A percentile compares a stretch with the other conserved stretches of the same genome.
These are phyloP conservation scores for Orestias chungarensis DNA, from an alignment of 2,797 vertebrate species.

Conservation along the genomic window DNA sequence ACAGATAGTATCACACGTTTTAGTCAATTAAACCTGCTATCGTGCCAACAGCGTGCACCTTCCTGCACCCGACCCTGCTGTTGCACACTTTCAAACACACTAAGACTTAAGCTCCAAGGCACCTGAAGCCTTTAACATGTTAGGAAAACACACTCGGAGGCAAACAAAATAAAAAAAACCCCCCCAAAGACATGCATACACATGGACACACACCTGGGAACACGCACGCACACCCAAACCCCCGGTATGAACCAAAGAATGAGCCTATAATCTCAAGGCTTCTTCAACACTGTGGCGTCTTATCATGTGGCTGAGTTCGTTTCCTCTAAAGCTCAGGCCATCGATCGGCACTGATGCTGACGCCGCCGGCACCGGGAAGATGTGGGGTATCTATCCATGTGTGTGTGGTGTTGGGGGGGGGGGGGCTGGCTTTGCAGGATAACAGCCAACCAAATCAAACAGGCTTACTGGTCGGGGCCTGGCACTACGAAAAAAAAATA, in stretches of 20 bases:
- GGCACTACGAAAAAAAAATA: conserved; percentile 55
- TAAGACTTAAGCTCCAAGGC: conserved; percentile 40
- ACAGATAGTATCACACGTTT: conserved; percentile 21
- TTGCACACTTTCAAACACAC: conserved; percentile 31
- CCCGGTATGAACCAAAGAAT: conserved; percentile 62
- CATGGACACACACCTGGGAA: conserved; percentile 15
- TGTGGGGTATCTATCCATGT: conserved; percentile 27
- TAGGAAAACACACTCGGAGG: conserved; percentile 23
- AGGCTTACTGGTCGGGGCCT: conserved; percentile 75
- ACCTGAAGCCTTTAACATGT: conserved; percentile 28
- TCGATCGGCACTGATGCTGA: conserved; percentile 72
- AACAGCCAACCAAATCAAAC: conserved; percentile 78
- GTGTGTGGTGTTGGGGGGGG: conserved; percentile 11
- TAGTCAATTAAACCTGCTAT: conserved; percentile 50
- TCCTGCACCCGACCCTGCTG: conserved; percentile 22
- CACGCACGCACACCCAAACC: conserved; percentile 43
- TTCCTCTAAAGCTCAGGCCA: conserved; percentile 71
- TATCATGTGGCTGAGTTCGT: conserved; percentile 75
- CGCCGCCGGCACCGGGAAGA: conserved; percentile 55
- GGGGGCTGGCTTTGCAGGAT: conserved; percentile 64
- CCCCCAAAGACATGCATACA: conserved; percentile 31
- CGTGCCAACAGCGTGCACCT: conserved; percentile 47
- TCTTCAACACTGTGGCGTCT: conserved; percentile 59
- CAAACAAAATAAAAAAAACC: conserved; percentile 13
- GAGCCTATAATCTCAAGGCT: conserved; percentile 69